These are phyloP conservation scores for Synergus laeviventris DNA, from an alignment of 2,888 invertebrate species.

Conservation along the genomic window DNA sequence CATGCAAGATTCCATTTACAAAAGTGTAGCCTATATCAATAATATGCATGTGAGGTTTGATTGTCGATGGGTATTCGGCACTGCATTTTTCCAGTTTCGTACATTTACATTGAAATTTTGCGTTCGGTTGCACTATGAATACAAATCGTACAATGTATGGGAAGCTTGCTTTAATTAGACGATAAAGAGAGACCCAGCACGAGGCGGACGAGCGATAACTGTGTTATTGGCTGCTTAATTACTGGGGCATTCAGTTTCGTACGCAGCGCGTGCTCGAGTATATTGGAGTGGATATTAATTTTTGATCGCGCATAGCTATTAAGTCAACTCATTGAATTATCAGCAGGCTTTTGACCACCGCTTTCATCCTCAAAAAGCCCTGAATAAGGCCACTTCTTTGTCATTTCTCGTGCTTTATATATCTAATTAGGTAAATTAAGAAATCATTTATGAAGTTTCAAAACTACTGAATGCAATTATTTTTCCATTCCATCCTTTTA, in stretches of 20 bases:
- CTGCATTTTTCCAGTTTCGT: background rate
- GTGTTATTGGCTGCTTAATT: constrained; percentile 61
- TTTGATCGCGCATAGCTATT: constrained; percentile 32
- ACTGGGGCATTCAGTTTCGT: constrained; percentile 56
- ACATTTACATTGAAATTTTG: constrained; percentile 24
- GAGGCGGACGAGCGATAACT: constrained; percentile 54
- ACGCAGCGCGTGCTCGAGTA: constrained; percentile 44
- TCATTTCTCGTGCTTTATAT: background rate
- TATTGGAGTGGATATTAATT: constrained; percentile 47
- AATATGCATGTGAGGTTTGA: background rate
- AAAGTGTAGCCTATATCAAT: background rate
- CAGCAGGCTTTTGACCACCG: constrained; percentile 12
- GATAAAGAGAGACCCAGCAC: constrained; percentile 55
- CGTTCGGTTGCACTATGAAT: constrained; percentile 46
- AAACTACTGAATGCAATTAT: too few species aligned
- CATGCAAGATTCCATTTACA: background rate
- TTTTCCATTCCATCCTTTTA: too few species aligned
- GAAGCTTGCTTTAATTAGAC: constrained; percentile 61
- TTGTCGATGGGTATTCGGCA: background rate
- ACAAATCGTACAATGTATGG: constrained; percentile 48
- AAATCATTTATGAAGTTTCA: background rate
- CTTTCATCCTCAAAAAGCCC: background rate
- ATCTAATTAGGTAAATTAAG: background rate
- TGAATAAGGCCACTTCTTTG: background rate
- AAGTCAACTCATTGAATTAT: constrained; percentile 13